Evolutionary conservation across 2,888 invertebrate genomes (phyloP).

Genomic region (Athripsodes cinereus): DNA sequence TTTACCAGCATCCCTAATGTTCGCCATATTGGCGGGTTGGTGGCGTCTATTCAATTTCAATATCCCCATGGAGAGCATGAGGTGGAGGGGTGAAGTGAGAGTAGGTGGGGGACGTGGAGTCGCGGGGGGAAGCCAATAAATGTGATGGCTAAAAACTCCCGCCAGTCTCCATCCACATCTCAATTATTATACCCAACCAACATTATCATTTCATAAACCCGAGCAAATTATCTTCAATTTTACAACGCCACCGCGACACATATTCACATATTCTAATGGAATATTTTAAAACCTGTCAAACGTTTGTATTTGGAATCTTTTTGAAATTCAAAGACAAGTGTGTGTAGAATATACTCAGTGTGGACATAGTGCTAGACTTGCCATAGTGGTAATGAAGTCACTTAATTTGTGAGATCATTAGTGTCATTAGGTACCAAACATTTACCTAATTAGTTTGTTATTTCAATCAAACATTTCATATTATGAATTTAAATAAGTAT

Average conservation of each 20-base stretch:
- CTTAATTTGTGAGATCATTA: slow-evolving; percentile 5
- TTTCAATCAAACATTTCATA: too few species aligned
- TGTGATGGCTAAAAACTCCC: slow-evolving; percentile 10
- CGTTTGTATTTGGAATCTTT: not conserved
- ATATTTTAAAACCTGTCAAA: not conserved
- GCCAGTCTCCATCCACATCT: slow-evolving; percentile 8
- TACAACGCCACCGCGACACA: not conserved
- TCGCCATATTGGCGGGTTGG: slow-evolving; percentile 1
- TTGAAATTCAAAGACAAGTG: not conserved
- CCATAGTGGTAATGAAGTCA: not conserved
- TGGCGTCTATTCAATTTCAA: slow-evolving; percentile 2
- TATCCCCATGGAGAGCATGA: not conserved
- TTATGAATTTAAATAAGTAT: too few species aligned
- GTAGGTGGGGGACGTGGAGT: not conserved
- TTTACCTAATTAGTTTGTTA: not conserved
- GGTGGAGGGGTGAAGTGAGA: not conserved
- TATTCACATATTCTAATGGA: not conserved
- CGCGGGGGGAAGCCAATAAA: not conserved
- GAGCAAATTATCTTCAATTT: slow-evolving; percentile 7
- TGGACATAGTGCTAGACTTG: not conserved
- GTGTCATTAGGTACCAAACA: not conserved
- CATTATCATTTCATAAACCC: slow-evolving; percentile 15
- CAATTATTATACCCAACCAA: slow-evolving; percentile 9
- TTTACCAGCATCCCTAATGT: not conserved
- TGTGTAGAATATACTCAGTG: not conserved